Evolutionary conservation across 1,140 invertebrate species (phyloP).

Genomic region (Drosophila sp.): DNA sequence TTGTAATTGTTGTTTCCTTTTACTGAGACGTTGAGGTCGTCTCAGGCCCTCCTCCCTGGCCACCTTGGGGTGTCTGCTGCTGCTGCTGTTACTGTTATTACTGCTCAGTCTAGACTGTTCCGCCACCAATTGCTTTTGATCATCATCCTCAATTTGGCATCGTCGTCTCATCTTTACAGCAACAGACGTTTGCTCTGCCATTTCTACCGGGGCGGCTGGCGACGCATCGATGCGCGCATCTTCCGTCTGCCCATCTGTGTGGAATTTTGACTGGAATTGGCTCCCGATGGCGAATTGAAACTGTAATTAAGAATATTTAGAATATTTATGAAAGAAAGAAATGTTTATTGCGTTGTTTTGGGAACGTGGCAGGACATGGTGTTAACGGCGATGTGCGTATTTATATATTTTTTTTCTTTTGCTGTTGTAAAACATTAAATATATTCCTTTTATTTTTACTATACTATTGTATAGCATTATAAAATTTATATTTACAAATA

Average conservation of each 20-base stretch:
- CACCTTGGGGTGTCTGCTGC: background rate
- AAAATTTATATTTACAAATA: no score
- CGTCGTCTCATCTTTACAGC: background rate
- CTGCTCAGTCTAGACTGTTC: background rate
- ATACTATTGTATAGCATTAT: no score
- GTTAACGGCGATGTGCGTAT: no score
- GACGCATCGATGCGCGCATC: slow-evolving; percentile 56
- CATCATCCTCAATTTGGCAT: background rate
- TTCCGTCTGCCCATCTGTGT: slow-evolving; percentile 52
- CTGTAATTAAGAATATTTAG: slow-evolving; percentile 32
- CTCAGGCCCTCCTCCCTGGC: background rate
- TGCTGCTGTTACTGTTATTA: background rate
- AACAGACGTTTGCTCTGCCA: slow-evolving; percentile 42
- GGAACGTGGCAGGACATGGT: no score
- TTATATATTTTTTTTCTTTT: no score
- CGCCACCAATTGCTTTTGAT: background rate
- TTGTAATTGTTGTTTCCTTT: slow-evolving; percentile 22
- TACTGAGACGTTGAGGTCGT: background rate
- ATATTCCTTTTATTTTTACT: no score
- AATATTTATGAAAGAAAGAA: background rate
- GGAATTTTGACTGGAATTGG: slow-evolving; percentile 53
- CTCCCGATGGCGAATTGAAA: slow-evolving; percentile 61
- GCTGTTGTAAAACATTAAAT: no score
- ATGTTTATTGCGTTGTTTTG: no score
- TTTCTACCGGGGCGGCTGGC: slow-evolving; percentile 69